A percentile compares a stretch with the other conserved stretches of the same genome.
Evolutionary conservation across 2,888 invertebrate genomes (phyloP).

Genomic region (Lymantria dispar): DNA sequence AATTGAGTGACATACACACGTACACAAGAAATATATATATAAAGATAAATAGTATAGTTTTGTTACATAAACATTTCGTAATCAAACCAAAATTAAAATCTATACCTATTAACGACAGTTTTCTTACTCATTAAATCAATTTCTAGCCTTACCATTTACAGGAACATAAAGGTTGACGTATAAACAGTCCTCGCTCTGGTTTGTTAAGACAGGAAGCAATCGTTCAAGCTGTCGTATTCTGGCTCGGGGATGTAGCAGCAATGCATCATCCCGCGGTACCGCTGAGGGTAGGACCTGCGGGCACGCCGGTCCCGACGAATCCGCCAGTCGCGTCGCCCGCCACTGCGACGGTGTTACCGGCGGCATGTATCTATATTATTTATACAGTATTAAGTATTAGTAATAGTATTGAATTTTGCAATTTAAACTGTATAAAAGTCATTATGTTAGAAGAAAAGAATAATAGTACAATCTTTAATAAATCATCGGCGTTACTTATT

Average conservation of each 20-base stretch:
- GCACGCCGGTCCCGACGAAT: slow-evolving; percentile 92
- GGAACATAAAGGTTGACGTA: slow-evolving; percentile 98
- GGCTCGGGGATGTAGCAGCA: slow-evolving; percentile 90
- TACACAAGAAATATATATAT: too few species aligned
- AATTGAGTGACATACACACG: too few species aligned
- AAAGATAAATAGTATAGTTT: too few species aligned
- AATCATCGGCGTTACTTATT: too few species aligned
- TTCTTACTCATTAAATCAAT: too few species aligned
- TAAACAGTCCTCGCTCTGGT: slow-evolving; percentile 99
- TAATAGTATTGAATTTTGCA: too few species aligned
- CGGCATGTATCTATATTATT: slow-evolving; percentile 90
- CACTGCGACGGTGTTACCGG: slow-evolving; percentile 96
- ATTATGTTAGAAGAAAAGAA: too few species aligned
- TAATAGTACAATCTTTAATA: too few species aligned
- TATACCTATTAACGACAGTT: too few species aligned
- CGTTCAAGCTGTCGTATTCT: slow-evolving; percentile 93
- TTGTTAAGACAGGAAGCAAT: slow-evolving; percentile 90
- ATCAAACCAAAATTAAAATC: too few species aligned
- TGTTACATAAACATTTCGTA: too few species aligned
- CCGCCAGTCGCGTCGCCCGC: slow-evolving; percentile 90
- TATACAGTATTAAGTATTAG: neutral
- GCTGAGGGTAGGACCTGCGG: slow-evolving; percentile 87
- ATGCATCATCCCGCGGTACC: slow-evolving; percentile 80
- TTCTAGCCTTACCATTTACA: slow-evolving; percentile 69
- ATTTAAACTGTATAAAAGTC: too few species aligned